Percentiles rank a stretch among this genome's conserved stretches.
Evolutionary conservation across 1,140 invertebrate genomes (phyloP).

Genomic region (Listronotus oregonensis): DNA sequence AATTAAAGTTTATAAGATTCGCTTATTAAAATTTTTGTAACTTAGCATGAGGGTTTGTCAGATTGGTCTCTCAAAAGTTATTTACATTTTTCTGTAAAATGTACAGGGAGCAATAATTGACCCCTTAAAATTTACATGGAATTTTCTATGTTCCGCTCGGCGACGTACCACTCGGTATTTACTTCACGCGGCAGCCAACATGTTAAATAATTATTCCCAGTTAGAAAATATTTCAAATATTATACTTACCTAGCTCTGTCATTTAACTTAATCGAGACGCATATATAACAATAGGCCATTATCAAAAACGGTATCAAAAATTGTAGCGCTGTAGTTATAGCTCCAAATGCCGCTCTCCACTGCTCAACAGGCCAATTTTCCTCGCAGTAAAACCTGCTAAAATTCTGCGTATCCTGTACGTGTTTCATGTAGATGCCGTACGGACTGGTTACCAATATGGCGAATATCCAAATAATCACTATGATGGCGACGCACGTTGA

Average conservation of each 20-base stretch:
- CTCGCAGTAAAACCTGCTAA: slow-evolving; percentile 70
- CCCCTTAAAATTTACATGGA: too few relatives aligned
- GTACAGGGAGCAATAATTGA: too few relatives aligned
- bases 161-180: too few relatives aligned
- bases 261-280: slow-evolving; percentile 86
- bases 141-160: too few relatives aligned
- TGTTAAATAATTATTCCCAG: too few relatives aligned
- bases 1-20: too few relatives aligned
- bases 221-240: not conserved
- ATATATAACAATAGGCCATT: slow-evolving; percentile 91
- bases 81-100: too few relatives aligned
- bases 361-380: slow-evolving; percentile 87
- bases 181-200: too few relatives aligned
- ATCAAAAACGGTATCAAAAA: slow-evolving; percentile 94
- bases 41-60: too few relatives aligned
- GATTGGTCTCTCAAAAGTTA: too few relatives aligned
- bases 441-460: slow-evolving; percentile 84
- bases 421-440: slow-evolving; percentile 86
- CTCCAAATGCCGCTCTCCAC: slow-evolving; percentile 80
- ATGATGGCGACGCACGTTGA: slow-evolving; percentile 84
- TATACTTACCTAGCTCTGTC: slow-evolving; percentile 65
- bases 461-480: slow-evolving; percentile 86
- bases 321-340: slow-evolving; percentile 86
- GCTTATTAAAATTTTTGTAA: too few relatives aligned
- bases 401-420: slow-evolving; percentile 41